Percentiles rank a stretch among this genome's conserved stretches.
phyloP scores from a whole-genome alignment of 2,888 invertebrate genomes.

The Pocota personata region DNA sequence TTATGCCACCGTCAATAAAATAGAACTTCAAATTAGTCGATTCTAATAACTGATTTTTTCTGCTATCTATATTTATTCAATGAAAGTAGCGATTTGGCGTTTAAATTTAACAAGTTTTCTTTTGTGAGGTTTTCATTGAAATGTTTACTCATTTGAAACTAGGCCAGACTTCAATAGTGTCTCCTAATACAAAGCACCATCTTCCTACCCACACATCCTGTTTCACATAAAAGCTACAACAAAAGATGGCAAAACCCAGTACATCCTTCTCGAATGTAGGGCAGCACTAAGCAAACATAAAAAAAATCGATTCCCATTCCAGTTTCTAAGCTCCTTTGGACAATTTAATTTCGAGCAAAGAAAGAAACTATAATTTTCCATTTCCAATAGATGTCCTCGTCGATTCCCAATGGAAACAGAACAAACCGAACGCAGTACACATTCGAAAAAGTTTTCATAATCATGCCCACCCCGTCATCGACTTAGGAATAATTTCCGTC shows the following conservation, averaged over 20 bases:
- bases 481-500: neutral
- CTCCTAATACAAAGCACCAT: neutral
- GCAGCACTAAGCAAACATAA: conserved; percentile 4
- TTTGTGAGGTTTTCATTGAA: neutral
- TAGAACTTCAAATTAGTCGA: too few species aligned
- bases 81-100: neutral
- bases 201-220: neutral
- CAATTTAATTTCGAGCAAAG: conserved; percentile 54
- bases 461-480: conserved; percentile 32
- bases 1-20: too few species aligned
- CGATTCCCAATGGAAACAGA: neutral
- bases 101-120: neutral
- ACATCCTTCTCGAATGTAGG: conserved; percentile 35
- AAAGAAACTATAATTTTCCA: conserved; percentile 55
- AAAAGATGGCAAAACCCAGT: conserved; percentile 2
- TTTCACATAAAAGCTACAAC: conserved; percentile 1
- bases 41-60: too few species aligned
- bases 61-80: too few species aligned
- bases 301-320: conserved; percentile 57
- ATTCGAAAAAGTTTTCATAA: conserved; percentile 42
- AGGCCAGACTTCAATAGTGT: neutral
- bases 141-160: neutral
- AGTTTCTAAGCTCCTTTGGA: conserved; percentile 45
- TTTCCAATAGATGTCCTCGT: conserved; percentile 49
- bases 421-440: neutral